Conservation (phyloP, 2,797 vertebrate genomes). For the Spea hammondii region DNA sequence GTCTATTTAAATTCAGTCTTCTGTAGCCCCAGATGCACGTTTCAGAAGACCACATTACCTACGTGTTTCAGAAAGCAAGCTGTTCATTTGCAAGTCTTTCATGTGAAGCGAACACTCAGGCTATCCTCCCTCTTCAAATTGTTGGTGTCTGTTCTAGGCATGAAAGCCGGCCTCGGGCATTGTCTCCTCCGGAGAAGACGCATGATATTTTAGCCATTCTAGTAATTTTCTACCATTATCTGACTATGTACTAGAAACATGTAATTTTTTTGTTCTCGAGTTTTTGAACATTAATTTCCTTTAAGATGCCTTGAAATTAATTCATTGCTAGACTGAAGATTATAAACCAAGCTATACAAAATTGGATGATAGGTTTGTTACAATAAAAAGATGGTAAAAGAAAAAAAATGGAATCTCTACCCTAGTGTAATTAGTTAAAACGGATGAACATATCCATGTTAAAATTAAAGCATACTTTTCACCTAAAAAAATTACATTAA, state of each 20-base stretch:
- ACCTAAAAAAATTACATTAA: too few species aligned
- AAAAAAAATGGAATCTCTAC: too few species aligned
- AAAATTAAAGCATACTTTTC: too few species aligned
- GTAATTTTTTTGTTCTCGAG: slow-evolving; percentile 26
- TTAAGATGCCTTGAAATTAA: slow-evolving; percentile 45
- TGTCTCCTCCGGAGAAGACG: slow-evolving; percentile 26
- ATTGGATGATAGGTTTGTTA: slow-evolving; percentile 28
- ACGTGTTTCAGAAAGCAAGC: slow-evolving; percentile 3
- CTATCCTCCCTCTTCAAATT: slow-evolving; percentile 26
- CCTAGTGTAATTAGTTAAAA: too few species aligned
- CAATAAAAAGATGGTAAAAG: slow-evolving; percentile 33
- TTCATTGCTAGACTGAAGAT: slow-evolving; percentile 45
- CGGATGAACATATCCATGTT: too few species aligned
- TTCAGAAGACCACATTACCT: slow-evolving; percentile 8
- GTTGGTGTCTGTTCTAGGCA: slow-evolving; percentile 36
- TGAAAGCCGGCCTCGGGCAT: slow-evolving; percentile 35
- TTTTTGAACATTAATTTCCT: slow-evolving; percentile 34
- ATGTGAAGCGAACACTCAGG: slow-evolving; percentile 18
- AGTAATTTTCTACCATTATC: slow-evolving; percentile 29
- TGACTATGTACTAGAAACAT: slow-evolving; percentile 36
- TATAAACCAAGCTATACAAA: slow-evolving; percentile 26
- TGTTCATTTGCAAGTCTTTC: slow-evolving; percentile 32
- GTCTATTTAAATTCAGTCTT: neutral
- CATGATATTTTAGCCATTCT: slow-evolving; percentile 28
- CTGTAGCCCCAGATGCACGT: neutral